Evolutionary conservation across 2,888 invertebrate species (phyloP).

Genomic region (Parnassius glacialis): DNA sequence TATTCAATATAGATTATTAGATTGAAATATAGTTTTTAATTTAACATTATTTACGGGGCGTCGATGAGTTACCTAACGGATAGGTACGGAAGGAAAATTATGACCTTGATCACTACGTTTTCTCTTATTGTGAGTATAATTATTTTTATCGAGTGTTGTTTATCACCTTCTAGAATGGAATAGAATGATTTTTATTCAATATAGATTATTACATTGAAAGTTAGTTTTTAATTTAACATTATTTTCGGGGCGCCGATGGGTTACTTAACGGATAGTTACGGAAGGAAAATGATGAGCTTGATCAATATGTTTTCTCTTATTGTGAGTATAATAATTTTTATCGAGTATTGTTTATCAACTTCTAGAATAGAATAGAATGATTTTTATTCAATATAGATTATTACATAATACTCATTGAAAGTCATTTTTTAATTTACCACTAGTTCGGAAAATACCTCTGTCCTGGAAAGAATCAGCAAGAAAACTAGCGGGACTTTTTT

Average conservation of each 20-base stretch:
- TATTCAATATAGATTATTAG: no score
- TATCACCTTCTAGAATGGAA: no score
- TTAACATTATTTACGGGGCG: conserved; percentile 60
- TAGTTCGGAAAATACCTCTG: no score
- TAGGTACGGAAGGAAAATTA: conserved; percentile 63
- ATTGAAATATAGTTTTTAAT: no score
- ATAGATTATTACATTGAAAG: no score
- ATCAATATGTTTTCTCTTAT: conserved; percentile 63
- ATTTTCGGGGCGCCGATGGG: conserved; percentile 72
- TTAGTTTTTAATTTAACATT: conserved; percentile 35
- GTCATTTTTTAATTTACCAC: no score
- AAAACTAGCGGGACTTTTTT: no score
- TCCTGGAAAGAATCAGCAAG: no score
- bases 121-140: conserved; percentile 66
- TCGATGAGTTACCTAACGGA: conserved; percentile 73
- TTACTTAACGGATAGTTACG: conserved; percentile 65
- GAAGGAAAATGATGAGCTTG: conserved; percentile 70
- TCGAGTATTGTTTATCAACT: background rate
- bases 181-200: no score
- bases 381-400: no score
- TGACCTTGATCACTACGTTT: conserved; percentile 65
- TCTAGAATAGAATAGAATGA: no score
- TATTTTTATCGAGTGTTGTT: background rate
- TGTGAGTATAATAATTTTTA: conserved; percentile 50
- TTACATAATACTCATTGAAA: no score